Percentiles rank a stretch among this genome's conserved stretches.
phyloP scores from a whole-genome alignment of 2,797 vertebrate genomes.

The Caiman crocodilus region DNA sequence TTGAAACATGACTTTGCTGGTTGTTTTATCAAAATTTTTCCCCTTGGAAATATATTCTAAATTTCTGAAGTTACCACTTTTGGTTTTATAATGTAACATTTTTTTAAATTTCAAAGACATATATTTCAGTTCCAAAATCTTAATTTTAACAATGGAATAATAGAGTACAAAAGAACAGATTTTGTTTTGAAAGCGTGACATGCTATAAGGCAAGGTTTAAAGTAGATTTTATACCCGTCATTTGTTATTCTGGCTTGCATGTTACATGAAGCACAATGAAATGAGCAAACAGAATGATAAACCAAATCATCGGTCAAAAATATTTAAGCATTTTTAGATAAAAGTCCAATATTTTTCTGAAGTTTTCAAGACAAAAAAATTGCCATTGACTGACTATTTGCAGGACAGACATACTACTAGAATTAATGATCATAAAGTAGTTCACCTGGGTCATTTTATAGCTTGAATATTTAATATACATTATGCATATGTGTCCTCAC shows the following conservation, averaged over 20 bases:
- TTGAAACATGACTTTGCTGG: background rate
- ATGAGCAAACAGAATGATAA: background rate
- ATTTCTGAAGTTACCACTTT: slow-evolving; percentile 1
- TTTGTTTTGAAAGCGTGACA: background rate
- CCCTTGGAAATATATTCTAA: background rate
- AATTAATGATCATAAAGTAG: background rate
- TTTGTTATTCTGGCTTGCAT: background rate
- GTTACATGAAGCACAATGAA: background rate
- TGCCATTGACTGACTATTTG: background rate
- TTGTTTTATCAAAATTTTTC: background rate
- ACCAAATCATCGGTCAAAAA: background rate
- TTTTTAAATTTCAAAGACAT: background rate
- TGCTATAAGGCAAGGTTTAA: background rate
- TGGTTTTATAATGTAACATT: slow-evolving; percentile 7
- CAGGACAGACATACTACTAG: background rate
- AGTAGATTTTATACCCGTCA: background rate
- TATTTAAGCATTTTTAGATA: background rate
- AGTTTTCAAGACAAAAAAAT: background rate
- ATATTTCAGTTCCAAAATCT: slow-evolving; percentile 24
- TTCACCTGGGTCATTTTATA: background rate
- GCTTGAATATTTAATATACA: background rate
- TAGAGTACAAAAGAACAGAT: background rate
- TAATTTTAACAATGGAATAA: background rate
- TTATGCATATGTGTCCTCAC: background rate
- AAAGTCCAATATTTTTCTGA: background rate